Conservation (phyloP, 2,113 vertebrate species). For the Rhinopomastus cyanomelas region DNA sequence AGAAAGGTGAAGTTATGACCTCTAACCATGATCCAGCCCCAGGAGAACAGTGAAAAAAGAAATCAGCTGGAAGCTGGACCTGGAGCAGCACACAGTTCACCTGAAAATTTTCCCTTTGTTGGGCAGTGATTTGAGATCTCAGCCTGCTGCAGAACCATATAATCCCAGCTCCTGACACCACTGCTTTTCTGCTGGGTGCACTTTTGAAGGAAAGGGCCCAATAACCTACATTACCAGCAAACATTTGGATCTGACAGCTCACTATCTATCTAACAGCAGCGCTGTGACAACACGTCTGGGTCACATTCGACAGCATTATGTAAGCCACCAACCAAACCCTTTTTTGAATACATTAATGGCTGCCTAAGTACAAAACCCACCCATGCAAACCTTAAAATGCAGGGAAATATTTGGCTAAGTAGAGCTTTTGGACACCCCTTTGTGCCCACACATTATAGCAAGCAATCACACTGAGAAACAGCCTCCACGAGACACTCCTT, state of each 20-base stretch:
- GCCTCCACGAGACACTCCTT: conserved; percentile 62
- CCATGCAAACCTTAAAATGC: conserved; percentile 66
- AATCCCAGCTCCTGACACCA: not conserved
- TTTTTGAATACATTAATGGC: conserved; percentile 66
- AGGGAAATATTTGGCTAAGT: conserved; percentile 62
- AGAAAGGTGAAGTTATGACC: not conserved
- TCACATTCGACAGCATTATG: conserved; percentile 65
- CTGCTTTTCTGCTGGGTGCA: not conserved
- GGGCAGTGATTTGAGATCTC: not conserved
- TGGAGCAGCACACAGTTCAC: not conserved
- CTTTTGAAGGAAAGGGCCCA: conserved; percentile 41
- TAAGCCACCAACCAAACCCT: conserved; percentile 68
- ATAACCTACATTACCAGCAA: conserved; percentile 62
- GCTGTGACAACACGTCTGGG: conserved; percentile 68
- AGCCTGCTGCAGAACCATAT: not conserved
- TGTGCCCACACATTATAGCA: conserved; percentile 63
- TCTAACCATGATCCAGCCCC: not conserved
- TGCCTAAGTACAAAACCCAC: conserved; percentile 68
- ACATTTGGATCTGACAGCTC: conserved; percentile 66
- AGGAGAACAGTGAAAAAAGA: not conserved
- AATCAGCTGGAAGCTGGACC: not conserved
- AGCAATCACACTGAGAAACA: conserved; percentile 30
- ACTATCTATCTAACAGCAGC: conserved; percentile 61
- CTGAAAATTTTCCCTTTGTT: not conserved
- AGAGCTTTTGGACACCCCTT: conserved; percentile 64